Conservation (phyloP, 2,797 vertebrate species). For the Muscicapa comitata region DNA sequence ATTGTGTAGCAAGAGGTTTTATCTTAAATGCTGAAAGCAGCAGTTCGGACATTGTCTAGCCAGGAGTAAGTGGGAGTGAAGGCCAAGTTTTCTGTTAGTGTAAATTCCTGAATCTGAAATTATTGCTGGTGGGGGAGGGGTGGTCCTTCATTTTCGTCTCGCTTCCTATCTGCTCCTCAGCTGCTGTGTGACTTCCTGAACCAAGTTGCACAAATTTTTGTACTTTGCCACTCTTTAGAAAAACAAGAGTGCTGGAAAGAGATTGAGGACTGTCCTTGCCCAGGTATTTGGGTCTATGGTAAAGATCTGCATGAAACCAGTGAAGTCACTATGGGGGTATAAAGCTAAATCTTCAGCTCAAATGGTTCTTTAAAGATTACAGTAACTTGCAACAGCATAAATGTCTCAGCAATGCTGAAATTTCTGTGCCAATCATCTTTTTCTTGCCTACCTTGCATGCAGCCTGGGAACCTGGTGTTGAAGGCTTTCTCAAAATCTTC, state of each 20-base stretch:
- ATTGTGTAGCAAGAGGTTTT: background rate
- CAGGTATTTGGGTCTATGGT: background rate
- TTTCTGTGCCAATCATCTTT: background rate
- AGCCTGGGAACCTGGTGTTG: slow-evolving; percentile 88
- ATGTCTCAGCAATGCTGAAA: background rate
- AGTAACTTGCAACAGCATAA: background rate
- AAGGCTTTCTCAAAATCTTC: slow-evolving; percentile 91
- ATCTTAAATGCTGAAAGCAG: background rate
- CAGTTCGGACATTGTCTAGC: background rate
- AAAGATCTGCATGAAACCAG: background rate
- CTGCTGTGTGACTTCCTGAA: background rate
- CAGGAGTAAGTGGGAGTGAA: background rate
- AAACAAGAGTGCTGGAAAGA: background rate
- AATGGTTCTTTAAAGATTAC: background rate
- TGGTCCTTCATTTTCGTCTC: background rate
- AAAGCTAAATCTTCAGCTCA: background rate
- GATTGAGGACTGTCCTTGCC: background rate
- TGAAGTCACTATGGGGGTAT: background rate
- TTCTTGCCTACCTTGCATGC: slow-evolving; percentile 88
- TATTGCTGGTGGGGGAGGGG: background rate
- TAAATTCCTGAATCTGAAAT: background rate
- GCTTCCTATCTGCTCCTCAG: background rate
- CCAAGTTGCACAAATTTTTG: background rate
- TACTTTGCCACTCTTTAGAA: background rate
- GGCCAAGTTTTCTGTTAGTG: background rate